Conservation (phyloP, 2,888 invertebrate genomes). For the Drosophila acutilabella region DNA sequence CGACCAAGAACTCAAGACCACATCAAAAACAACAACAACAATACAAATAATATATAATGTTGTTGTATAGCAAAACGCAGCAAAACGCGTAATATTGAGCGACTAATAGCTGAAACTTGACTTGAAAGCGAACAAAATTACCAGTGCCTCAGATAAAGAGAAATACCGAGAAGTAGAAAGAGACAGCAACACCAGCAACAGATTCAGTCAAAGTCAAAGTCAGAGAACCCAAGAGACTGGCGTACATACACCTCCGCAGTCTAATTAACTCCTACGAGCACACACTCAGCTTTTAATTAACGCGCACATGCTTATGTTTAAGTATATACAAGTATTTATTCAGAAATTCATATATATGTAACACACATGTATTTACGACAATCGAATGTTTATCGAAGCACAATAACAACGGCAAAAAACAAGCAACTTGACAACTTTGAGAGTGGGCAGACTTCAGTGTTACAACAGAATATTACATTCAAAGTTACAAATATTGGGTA, state of each 20-base stretch:
- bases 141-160: conserved; percentile 23
- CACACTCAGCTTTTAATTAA: conserved; percentile 65
- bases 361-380: conserved; percentile 29
- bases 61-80: conserved; percentile 25
- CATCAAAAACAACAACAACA: conserved; percentile 30
- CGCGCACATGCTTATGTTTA: conserved; percentile 51
- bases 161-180: conserved; percentile 5
- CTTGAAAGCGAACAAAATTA: conserved; percentile 75
- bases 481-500: not conserved
- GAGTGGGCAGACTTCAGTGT: conserved; percentile 53
- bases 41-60: conserved; percentile 19
- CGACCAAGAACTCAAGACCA: conserved; percentile 62
- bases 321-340: conserved; percentile 20
- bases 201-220: not conserved
- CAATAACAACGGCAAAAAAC: conserved; percentile 50
- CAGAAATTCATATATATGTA: conserved; percentile 15
- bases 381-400: conserved; percentile 59
- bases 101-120: conserved; percentile 78
- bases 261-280: conserved; percentile 77
- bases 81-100: conserved; percentile 77
- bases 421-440: conserved; percentile 46
- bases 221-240: conserved; percentile 26
- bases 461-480: conserved; percentile 19
- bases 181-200: conserved; percentile 11
- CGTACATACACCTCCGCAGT: conserved; percentile 71